These are phyloP conservation scores for Drosophila kanekoi DNA, from an alignment of 2,888 invertebrate species.

Conservation along the genomic window DNA sequence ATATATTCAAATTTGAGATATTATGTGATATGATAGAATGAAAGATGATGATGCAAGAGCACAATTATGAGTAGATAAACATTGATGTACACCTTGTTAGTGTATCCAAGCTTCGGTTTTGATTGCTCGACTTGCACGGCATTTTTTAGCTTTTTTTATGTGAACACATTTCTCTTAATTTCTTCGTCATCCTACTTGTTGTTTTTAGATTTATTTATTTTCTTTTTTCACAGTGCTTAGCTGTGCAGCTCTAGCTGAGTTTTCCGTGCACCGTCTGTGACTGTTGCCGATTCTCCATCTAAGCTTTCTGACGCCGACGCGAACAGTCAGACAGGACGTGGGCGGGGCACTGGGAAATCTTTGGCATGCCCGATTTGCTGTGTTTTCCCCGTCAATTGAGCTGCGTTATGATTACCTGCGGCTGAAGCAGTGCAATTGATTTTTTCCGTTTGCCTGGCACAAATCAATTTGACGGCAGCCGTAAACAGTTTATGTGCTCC, in stretches of 20 bases:
- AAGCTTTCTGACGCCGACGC: constrained; percentile 31
- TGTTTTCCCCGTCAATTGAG: constrained; percentile 14
- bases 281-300: constrained; percentile 53
- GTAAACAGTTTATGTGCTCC: constrained; percentile 63
- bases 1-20: too few species aligned
- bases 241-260: constrained; percentile 2
- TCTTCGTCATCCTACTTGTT: constrained; percentile 9
- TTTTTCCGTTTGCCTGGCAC: constrained; percentile 55
- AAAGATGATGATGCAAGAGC: too few species aligned
- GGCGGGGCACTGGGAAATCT: not conserved
- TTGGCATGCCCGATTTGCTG: constrained; percentile 4
- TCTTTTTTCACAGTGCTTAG: constrained; percentile 10
- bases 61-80: too few species aligned
- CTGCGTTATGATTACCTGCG: constrained; percentile 63
- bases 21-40: too few species aligned
- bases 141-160: constrained; percentile 16
- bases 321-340: not conserved
- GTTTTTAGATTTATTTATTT: constrained; percentile 23
- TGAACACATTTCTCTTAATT: constrained; percentile 7
- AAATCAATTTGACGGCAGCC: constrained; percentile 69
- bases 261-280: constrained; percentile 29
- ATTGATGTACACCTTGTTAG: not conserved
- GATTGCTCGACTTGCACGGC: not conserved
- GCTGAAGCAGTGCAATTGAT: constrained; percentile 61
- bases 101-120: constrained; percentile 5